These are phyloP conservation scores for Carassius gibelio DNA, from an alignment of 2,113 vertebrate genomes.

Conservation along the genomic window DNA sequence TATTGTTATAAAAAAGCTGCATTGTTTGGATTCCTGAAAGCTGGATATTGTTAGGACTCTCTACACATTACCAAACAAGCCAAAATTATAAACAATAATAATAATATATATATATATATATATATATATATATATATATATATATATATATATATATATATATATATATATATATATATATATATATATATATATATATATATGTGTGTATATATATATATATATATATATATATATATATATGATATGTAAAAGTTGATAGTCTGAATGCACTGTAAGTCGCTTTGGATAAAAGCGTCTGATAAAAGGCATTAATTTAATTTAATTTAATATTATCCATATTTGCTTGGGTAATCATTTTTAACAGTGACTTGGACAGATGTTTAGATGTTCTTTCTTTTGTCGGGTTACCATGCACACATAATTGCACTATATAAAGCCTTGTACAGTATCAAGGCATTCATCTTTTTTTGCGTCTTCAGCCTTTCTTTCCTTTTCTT, in stretches of 20 bases:
- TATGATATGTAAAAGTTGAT: no score
- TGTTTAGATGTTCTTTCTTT: not conserved
- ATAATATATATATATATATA: not conserved
- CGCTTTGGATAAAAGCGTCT: no score
- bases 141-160: no score
- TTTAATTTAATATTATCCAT: not conserved
- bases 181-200: no score
- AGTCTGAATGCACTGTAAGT: no score
- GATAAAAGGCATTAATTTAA: no score
- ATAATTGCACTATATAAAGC: constrained; percentile 37
- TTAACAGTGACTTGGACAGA: not conserved
- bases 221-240: no score
- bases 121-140: no score
- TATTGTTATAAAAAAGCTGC: not conserved
- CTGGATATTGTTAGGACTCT: not conserved
- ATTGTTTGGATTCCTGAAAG: not conserved
- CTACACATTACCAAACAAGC: not conserved
- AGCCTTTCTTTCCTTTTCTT: constrained; percentile 57
- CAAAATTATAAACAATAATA: not conserved
- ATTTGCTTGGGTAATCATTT: not conserved
- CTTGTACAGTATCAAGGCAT: constrained; percentile 65
- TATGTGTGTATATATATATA: no score
- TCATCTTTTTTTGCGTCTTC: constrained; percentile 64
- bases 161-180: no score
- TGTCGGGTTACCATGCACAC: constrained; percentile 18